Base-by-base conservation (phyloP, 2,888 invertebrate species). In the Halictus ligatus region DNA sequence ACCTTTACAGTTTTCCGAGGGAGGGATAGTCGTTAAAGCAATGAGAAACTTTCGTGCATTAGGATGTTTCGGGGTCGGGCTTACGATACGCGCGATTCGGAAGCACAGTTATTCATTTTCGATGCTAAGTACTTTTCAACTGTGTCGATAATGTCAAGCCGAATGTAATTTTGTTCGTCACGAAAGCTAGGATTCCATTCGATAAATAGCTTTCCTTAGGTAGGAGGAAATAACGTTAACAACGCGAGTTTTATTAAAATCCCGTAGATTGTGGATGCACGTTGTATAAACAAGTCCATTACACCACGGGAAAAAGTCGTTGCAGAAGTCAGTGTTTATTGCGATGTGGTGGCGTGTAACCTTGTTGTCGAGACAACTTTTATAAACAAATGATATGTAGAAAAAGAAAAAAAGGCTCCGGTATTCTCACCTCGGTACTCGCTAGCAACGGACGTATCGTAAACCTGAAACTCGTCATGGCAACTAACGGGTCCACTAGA, bases 391-490 rank as follows among this genome's bases (percentile, higher is more conserved):
- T 18, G 18, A 12, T 25, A 18, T 18, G 29, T 64, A 29, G 15
- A 29, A 29, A 29, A 3, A 15, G 15, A 15, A 35, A 29, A 35
- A 29, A 18, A 29, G 29, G 18, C 5, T 8, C 1, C 7, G 7
- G 64, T 64, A 64, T 29, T 29, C 15, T 64, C 18, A 64, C 7
- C 29, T 35, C 29, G 64, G 64, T 64, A 29, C 29, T 64, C 64
- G 18, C 29, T 29, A 64, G 29, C 29, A 64, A 29, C 64, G 15
- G 64, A 18, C 64, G 64, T 64, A 64, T 64, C 64, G 64, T 64
- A 64, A 64, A 64, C 64, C n/a, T 40, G 71, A n/a, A 71, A 71
- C 71, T 71, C 71, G 71, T 40, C 40, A 71, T 71, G 71, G 71
- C 40, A 64, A 71, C 71, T 35, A 40, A 71, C 71, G 71, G 40